Conservation (phyloP, 2,888 invertebrate genomes). For the Alviniconcha strummeri region DNA sequence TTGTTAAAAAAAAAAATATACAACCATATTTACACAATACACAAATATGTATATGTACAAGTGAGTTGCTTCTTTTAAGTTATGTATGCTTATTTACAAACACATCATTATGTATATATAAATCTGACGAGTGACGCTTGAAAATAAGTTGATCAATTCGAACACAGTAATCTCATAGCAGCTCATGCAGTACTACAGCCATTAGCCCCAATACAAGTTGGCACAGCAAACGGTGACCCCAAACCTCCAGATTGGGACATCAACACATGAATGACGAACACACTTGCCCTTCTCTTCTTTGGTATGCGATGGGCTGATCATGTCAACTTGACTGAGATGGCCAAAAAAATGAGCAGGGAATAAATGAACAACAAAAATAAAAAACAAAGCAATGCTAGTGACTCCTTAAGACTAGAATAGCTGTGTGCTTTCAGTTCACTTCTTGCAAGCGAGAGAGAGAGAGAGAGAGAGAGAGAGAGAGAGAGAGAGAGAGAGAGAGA, state of each 20-base stretch:
- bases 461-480: conserved; percentile 10
- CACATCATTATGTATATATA: neutral
- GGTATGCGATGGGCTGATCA: too few relatives aligned
- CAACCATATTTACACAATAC: conserved; percentile 39
- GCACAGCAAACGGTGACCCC: too few relatives aligned
- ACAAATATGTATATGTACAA: conserved; percentile 20
- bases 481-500: conserved; percentile 25
- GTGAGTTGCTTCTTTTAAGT: neutral
- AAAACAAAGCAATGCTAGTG: neutral
- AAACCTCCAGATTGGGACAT: too few relatives aligned
- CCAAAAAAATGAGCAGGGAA: too few relatives aligned
- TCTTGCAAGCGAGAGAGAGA: neutral
- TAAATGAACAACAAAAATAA: too few relatives aligned
- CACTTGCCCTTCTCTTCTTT: too few relatives aligned
- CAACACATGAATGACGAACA: too few relatives aligned
- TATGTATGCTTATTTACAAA: conserved; percentile 19
- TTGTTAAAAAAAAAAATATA: conserved; percentile 40
- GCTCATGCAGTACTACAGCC: too few relatives aligned
- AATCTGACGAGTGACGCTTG: too few relatives aligned
- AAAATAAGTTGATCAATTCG: too few relatives aligned
- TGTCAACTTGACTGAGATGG: too few relatives aligned
- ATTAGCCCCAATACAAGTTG: too few relatives aligned
- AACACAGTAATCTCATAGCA: conserved; percentile 17
- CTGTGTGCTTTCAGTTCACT: neutral
- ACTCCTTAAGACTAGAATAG: conserved; percentile 20